Base-by-base conservation (phyloP, 2,888 invertebrate genomes). In the Pantelozetes paolii region DNA sequence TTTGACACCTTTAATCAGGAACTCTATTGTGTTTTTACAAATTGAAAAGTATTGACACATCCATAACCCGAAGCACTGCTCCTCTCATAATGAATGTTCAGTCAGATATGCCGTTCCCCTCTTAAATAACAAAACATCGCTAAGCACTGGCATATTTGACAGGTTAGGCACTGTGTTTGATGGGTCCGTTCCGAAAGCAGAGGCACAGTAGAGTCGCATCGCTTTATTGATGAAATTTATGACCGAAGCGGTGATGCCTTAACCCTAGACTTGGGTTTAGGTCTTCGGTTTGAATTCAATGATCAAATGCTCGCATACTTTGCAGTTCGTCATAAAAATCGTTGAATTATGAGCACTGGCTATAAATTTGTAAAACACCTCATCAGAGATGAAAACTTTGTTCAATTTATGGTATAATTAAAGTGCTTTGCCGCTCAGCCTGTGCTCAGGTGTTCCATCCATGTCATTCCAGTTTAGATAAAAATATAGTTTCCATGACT, bases 281-380 rank as follows among this genome's bases (percentile, higher is more conserved):
- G 23, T 36, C 45, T 57, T 57, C 23, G 30, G 15, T 18, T 13
- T 28, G 28, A 28, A 57, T 28, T 15, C 30, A 57, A 57, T 11
- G 28, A 57, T 57, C 26, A 26, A 57, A 30, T 30, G 28, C 26
- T 30, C 18, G 28, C 26, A 54, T 8, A 45, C 45, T 26, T 23
- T 54, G 23, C 23, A 57, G 11, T 28, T 57, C 57, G 28, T 57
- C 57, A 57, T 57, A 57, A 57, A 54, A 57, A 57, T 13, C 28
- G 36, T 20, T 64, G 36, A 64, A 36, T 64, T 64, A 64, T 20
- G 15, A 57, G 57, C 20, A 20, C 1, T 40, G 30, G 54, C 64
- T 64, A 64, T 64, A 64, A 64, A 64, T 64, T 64, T 64, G 64
- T 64, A 64, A 64, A 64, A 64, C 64, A 64, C 64, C 64, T 64